Conservation (phyloP, 2,888 invertebrate species). For the Hirtodrosophila confusa region DNA sequence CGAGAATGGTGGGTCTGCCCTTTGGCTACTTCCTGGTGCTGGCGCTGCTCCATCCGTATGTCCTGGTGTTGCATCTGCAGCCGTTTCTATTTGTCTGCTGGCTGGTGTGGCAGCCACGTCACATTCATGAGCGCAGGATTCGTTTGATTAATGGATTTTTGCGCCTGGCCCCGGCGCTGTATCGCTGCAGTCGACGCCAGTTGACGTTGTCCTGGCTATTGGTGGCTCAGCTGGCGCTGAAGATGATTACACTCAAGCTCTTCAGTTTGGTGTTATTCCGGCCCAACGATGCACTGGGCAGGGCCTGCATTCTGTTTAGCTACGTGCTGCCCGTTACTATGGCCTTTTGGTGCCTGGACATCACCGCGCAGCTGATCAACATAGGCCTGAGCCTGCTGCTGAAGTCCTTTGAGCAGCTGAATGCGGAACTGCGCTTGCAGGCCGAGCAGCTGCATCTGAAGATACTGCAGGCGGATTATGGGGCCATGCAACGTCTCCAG, state of each 20-base stretch:
- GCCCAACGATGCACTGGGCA: neutral
- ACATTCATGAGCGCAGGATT: slow-evolving; percentile 19
- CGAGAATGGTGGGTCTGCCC: slow-evolving; percentile 44
- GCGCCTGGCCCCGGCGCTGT: slow-evolving; percentile 31
- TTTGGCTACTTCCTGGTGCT: slow-evolving; percentile 34
- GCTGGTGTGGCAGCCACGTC: slow-evolving; percentile 46
- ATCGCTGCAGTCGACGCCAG: slow-evolving; percentile 35
- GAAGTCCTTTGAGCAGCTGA: slow-evolving; percentile 50
- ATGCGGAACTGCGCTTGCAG: slow-evolving; percentile 25
- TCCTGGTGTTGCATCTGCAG: slow-evolving; percentile 47
- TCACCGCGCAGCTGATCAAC: slow-evolving; percentile 41
- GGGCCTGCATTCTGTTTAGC: neutral
- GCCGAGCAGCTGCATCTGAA: slow-evolving; percentile 29
- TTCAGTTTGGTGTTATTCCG: slow-evolving; percentile 4
- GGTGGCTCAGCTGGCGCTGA: slow-evolving; percentile 36
- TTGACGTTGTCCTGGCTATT: slow-evolving; percentile 52
- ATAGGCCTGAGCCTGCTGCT: slow-evolving; percentile 39
- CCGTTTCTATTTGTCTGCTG: slow-evolving; percentile 51
- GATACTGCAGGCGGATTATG: slow-evolving; percentile 35
- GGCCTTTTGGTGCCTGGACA: slow-evolving; percentile 53
- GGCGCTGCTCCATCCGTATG: slow-evolving; percentile 31
- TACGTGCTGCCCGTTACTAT: slow-evolving; percentile 42
- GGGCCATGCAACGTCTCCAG: slow-evolving; percentile 23
- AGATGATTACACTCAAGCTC: slow-evolving; percentile 40
- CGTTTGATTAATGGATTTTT: slow-evolving; percentile 45